phyloP scores from a whole-genome alignment of 2,888 invertebrate species.

The Acanthococcus lagerstroemiae region DNA sequence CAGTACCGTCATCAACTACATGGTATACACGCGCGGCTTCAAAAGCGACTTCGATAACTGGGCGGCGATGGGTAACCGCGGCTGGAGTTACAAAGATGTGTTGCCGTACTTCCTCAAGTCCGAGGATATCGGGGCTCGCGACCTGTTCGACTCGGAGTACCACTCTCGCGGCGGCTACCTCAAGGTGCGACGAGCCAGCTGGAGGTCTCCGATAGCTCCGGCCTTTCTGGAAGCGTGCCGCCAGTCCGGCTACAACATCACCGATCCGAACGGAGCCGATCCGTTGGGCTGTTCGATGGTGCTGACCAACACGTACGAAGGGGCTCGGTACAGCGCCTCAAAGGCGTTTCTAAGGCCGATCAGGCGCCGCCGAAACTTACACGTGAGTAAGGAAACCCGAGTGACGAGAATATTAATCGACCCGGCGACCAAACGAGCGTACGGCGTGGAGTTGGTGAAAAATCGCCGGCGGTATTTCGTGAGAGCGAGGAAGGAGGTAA shows the following conservation, averaged over 20 bases:
- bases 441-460: slow-evolving; percentile 52
- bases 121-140: slow-evolving; percentile 74
- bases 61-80: slow-evolving; percentile 57
- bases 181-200: slow-evolving; percentile 70
- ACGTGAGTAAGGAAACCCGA: slow-evolving; percentile 50
- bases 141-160: slow-evolving; percentile 50
- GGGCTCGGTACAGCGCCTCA: slow-evolving; percentile 56
- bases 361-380: slow-evolving; percentile 51
- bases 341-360: slow-evolving; percentile 56
- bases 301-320: slow-evolving; percentile 52
- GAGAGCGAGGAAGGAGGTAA: slow-evolving; percentile 58
- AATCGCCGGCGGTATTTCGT: slow-evolving; percentile 47
- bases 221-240: slow-evolving; percentile 63
- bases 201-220: slow-evolving; percentile 71
- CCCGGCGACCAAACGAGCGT: slow-evolving; percentile 47
- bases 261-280: slow-evolving; percentile 48
- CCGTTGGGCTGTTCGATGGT: slow-evolving; percentile 50
- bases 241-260: slow-evolving; percentile 54
- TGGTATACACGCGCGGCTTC: slow-evolving; percentile 48
- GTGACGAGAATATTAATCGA: slow-evolving; percentile 53
- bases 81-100: slow-evolving; percentile 74
- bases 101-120: slow-evolving; percentile 75
- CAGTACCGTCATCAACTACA: slow-evolving; percentile 47
- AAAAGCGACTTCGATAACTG: slow-evolving; percentile 46
- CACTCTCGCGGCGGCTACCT: slow-evolving; percentile 68